Percentiles rank a stretch among this genome's conserved stretches.
Evolutionary conservation across 2,113 vertebrate genomes (phyloP).

Genomic region (Vulpes ferrilata): DNA sequence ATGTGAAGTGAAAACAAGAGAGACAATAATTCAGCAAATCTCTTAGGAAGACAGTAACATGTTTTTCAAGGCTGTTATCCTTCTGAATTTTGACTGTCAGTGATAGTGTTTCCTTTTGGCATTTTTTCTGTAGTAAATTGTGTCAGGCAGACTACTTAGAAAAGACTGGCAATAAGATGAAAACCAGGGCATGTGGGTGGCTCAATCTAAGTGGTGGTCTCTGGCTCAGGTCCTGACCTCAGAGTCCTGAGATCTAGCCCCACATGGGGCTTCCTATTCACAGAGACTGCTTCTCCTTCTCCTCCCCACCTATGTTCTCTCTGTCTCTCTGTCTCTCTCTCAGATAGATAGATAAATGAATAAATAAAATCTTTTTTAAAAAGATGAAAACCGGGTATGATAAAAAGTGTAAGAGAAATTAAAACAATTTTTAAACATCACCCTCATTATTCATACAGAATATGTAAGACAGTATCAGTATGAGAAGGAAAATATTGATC

Average conservation of each 20-base stretch:
- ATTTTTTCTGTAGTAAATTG: background rate
- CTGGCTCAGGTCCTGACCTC: no score
- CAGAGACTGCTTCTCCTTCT: no score
- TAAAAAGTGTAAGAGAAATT: background rate
- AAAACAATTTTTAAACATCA: background rate
- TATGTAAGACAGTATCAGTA: background rate
- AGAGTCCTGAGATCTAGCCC: no score
- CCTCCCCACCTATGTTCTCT: no score
- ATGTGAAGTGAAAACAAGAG: constrained; percentile 3
- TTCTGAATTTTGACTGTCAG: constrained; percentile 12
- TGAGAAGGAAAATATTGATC: background rate
- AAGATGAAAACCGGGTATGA: background rate
- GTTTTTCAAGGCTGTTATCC: background rate
- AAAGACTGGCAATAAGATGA: background rate
- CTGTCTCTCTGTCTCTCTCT: no score
- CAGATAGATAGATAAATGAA: no score
- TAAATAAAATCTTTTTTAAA: background rate
- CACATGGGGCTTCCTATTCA: no score
- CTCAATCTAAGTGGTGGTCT: no score
- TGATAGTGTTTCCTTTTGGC: background rate
- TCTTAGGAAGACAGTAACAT: background rate
- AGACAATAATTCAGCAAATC: background rate
- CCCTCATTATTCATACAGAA: background rate
- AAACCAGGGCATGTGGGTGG: background rate
- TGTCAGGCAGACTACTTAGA: background rate